These are phyloP conservation scores for Clarias platycephalus DNA, from an alignment of 2,797 vertebrate genomes.

Conservation along the genomic window DNA sequence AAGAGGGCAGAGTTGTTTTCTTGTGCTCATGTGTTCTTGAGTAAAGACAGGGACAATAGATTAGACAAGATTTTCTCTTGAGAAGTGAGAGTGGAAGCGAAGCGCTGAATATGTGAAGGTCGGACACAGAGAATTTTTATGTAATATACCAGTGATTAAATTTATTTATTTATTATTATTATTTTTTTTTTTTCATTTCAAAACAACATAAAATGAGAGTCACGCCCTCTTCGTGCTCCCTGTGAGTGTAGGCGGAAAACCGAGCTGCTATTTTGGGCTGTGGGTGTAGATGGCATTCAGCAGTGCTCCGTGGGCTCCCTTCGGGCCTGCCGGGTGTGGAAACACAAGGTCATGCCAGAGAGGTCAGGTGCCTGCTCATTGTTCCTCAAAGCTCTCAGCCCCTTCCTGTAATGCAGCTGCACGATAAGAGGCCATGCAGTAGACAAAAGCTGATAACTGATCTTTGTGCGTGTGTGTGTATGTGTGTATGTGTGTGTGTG, in stretches of 20 bases:
- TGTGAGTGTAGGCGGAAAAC: constrained; percentile 44
- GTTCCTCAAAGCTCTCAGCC: constrained; percentile 81
- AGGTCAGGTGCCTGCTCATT: constrained; percentile 85
- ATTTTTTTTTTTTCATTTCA: not conserved
- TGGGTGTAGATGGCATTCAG: constrained; percentile 56
- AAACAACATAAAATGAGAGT: constrained; percentile 41
- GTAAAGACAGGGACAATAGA: not conserved
- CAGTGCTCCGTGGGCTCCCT: constrained; percentile 43
- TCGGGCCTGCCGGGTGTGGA: constrained; percentile 78
- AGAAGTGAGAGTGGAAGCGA: not conserved
- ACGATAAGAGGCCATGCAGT: constrained; percentile 82
- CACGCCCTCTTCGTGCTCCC: constrained; percentile 27
- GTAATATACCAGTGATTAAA: constrained; percentile 13
- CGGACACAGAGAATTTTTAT: not conserved
- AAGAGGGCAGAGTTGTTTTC: not conserved
- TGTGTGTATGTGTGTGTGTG: constrained; percentile 34
- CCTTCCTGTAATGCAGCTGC: constrained; percentile 87
- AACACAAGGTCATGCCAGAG: constrained; percentile 83
- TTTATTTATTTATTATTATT: no score
- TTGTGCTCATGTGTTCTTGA: not conserved
- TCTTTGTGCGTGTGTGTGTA: constrained; percentile 54
- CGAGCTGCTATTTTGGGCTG: constrained; percentile 52
- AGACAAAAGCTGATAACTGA: constrained; percentile 93
- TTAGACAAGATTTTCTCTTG: not conserved
- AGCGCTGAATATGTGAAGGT: not conserved